Evolutionary conservation across 1,140 invertebrate genomes (phyloP).

Genomic region (Cephus cinctus): DNA sequence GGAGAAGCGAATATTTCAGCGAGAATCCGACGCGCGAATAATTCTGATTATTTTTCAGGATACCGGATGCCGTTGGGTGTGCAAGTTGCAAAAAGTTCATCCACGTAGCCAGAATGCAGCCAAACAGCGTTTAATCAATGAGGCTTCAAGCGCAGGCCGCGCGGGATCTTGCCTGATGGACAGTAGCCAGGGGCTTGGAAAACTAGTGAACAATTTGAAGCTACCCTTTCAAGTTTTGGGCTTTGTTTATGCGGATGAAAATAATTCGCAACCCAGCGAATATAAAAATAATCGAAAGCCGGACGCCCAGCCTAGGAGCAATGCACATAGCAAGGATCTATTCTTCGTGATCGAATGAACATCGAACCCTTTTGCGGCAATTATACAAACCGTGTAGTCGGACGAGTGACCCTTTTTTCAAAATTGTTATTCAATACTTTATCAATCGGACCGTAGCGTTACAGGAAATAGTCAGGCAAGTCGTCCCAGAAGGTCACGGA

Average conservation of each 20-base stretch:
- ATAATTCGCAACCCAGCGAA: constrained; percentile 37
- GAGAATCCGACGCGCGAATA: no score
- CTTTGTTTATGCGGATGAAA: constrained; percentile 53
- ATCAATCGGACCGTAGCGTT: no score
- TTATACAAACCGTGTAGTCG: not conserved
- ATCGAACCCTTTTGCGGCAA: constrained; percentile 19
- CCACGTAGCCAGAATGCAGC: no score
- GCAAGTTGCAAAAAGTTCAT: no score
- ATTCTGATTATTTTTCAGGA: no score
- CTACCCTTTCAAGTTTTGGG: constrained; percentile 46
- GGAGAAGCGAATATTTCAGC: no score
- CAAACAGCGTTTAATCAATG: constrained; percentile 57
- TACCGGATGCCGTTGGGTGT: no score
- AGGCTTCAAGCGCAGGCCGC: constrained; percentile 47
- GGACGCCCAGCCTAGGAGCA: not conserved
- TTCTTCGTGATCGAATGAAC: constrained; percentile 16
- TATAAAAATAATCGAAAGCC: constrained; percentile 3
- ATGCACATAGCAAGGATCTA: not conserved
- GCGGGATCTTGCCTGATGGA: constrained; percentile 53
- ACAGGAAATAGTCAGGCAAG: no score
- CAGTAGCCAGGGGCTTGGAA: constrained; percentile 38
- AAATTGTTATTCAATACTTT: not conserved
- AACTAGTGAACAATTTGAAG: constrained; percentile 51
- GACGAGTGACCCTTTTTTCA: constrained; percentile 9
- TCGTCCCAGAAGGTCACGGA: no score